phyloP scores from a whole-genome alignment of 2,888 invertebrate genomes.

The Drosophila suboccidentalis region DNA sequence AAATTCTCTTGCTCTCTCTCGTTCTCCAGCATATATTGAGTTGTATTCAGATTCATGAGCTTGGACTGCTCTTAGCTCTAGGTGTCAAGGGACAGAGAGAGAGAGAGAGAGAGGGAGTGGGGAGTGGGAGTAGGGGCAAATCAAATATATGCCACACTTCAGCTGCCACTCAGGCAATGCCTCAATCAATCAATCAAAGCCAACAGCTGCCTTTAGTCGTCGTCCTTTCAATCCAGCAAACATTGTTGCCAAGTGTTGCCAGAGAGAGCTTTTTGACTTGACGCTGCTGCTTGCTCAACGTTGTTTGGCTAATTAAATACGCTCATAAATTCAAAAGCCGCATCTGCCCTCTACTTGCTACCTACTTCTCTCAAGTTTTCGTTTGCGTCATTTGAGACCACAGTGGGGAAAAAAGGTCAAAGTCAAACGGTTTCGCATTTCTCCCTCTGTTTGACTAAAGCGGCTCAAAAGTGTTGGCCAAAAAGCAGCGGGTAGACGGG shows the following conservation, averaged over 20 bases:
- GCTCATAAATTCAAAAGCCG: constrained; percentile 77
- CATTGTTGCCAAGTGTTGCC: constrained; percentile 51
- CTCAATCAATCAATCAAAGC: constrained; percentile 80
- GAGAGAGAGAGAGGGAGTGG: background rate
- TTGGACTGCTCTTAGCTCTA: constrained; percentile 33
- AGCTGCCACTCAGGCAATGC: constrained; percentile 77
- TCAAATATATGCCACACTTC: constrained; percentile 78
- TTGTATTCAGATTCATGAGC: constrained; percentile 60
- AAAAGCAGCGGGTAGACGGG: background rate
- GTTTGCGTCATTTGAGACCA: constrained; percentile 29
- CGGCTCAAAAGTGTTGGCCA: constrained; percentile 31
- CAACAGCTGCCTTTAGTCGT: constrained; percentile 61
- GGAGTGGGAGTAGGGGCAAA: constrained; percentile 42
- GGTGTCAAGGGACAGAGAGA: background rate
- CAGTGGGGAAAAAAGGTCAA: constrained; percentile 23
- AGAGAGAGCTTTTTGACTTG: constrained; percentile 20
- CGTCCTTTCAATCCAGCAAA: constrained; percentile 27
- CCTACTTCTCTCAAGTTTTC: background rate
- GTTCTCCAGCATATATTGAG: background rate
- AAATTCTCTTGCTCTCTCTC: background rate
- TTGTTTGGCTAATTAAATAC: constrained; percentile 74
- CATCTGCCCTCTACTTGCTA: background rate
- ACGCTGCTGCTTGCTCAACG: constrained; percentile 6
- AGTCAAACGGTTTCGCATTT: constrained; percentile 46
- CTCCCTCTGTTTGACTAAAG: constrained; percentile 40